Evolutionary conservation across 2,888 invertebrate species (phyloP).

Genomic region (Thymelicus lineola): DNA sequence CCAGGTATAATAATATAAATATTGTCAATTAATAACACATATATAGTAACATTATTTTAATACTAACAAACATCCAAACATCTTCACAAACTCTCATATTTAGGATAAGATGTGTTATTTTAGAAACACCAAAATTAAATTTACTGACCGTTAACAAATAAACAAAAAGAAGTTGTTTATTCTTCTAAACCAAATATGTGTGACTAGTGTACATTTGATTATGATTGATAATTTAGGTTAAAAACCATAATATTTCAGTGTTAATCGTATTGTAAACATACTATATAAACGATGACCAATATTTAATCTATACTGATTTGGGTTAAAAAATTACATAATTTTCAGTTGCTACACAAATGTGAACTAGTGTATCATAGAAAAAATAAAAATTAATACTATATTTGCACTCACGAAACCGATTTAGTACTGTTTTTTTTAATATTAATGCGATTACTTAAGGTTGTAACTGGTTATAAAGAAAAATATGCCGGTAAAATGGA

Average conservation of each 20-base stretch:
- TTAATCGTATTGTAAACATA: neutral
- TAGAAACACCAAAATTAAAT: no score
- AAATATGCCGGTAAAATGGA: constrained; percentile 20
- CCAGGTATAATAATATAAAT: no score
- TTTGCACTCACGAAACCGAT: constrained; percentile 23
- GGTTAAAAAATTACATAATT: constrained; percentile 35
- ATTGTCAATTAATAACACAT: no score
- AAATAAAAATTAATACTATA: neutral
- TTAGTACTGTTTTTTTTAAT: neutral
- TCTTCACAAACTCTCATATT: no score
- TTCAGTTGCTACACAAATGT: constrained; percentile 15
- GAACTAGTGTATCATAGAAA: neutral
- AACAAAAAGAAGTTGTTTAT: no score
- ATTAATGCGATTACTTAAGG: neutral
- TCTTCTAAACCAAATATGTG: no score
- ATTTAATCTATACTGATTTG: constrained; percentile 12
- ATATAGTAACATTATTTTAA: no score
- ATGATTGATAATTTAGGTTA: no score
- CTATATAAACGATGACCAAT: neutral
- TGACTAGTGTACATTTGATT: no score
- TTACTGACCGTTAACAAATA: no score
- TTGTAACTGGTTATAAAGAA: constrained; percentile 6
- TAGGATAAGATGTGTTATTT: no score
- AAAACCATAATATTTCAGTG: neutral
- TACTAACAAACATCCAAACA: no score